Percentiles rank a stretch among this genome's conserved stretches.
These are phyloP conservation scores for Sinohyriopsis cumingii DNA, from an alignment of 2,888 invertebrate genomes.

Conservation along the genomic window DNA sequence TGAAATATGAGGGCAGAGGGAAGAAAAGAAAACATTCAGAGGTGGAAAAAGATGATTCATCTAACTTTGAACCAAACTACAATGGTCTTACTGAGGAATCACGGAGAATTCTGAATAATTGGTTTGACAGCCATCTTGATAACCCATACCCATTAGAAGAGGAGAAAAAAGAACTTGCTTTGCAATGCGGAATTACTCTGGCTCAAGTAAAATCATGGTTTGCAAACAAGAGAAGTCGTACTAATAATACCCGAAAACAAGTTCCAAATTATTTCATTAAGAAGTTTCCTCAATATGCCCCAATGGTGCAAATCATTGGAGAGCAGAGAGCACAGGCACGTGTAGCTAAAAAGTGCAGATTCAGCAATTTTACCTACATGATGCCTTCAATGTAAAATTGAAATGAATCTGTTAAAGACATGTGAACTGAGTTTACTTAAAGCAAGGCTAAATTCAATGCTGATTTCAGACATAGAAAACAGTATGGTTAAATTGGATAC, in stretches of 20 bases:
- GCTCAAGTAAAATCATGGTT: constrained; percentile 64
- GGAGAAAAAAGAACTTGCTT: constrained; percentile 52
- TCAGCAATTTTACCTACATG: too few relatives aligned
- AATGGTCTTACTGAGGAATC: constrained; percentile 42
- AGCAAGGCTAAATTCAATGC: too few relatives aligned
- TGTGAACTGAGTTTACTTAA: too few relatives aligned
- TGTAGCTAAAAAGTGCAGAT: too few relatives aligned
- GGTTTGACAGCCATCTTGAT: constrained; percentile 52
- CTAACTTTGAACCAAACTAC: not conserved
- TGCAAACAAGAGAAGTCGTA: constrained; percentile 59
- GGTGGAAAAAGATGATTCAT: constrained; percentile 22
- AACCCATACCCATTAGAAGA: constrained; percentile 59
- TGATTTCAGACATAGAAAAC: too few relatives aligned
- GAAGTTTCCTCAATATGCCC: constrained; percentile 50
- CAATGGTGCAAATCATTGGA: constrained; percentile 48
- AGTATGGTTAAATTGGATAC: too few relatives aligned
- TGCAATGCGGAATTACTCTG: constrained; percentile 44
- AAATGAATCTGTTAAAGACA: too few relatives aligned
- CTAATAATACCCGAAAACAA: constrained; percentile 56
- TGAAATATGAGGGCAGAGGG: constrained; percentile 45
- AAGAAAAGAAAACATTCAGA: constrained; percentile 19
- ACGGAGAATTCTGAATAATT: constrained; percentile 44
- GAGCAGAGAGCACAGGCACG: constrained; percentile 39
- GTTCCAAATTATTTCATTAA: constrained; percentile 60
- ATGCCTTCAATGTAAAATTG: too few relatives aligned